Conservation (phyloP, 2,797 vertebrate genomes). For the Sebastes elongatus region DNA sequence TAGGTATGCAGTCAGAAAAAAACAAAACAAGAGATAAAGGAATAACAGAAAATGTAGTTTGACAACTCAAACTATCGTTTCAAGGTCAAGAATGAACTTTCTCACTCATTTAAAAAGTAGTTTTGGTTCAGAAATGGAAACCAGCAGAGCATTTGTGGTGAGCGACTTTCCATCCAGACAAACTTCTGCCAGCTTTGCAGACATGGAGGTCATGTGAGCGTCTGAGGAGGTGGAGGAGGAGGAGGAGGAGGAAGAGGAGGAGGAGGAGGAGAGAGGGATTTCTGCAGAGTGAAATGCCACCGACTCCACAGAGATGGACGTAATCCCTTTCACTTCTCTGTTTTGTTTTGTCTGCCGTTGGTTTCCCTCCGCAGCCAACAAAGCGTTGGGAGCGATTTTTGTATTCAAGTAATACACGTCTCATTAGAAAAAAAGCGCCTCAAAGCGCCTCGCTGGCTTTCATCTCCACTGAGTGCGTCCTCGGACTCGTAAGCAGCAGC, state of each 20-base stretch:
- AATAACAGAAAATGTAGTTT: neutral
- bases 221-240: slow-evolving; percentile 2
- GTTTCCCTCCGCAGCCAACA: slow-evolving; percentile 32
- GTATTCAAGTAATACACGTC: slow-evolving; percentile 34
- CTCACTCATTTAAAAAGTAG: neutral
- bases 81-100: neutral
- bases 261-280: neutral
- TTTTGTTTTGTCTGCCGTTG: slow-evolving; percentile 27
- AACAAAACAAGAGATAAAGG: neutral
- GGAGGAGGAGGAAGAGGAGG: neutral
- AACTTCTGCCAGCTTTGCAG: slow-evolving; percentile 12
- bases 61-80: neutral
- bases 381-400: slow-evolving; percentile 4
- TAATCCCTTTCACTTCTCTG: slow-evolving; percentile 40
- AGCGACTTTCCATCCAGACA: neutral
- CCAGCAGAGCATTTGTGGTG: neutral
- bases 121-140: neutral
- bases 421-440: neutral
- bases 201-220: slow-evolving; percentile 39
- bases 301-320: slow-evolving; percentile 25
- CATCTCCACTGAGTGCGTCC: slow-evolving; percentile 51
- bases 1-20: neutral
- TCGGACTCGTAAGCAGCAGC: slow-evolving; percentile 62
- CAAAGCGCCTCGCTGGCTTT: slow-evolving; percentile 42
- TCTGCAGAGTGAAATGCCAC: slow-evolving; percentile 49